Conservation (phyloP, 2,888 invertebrate species). For the Kuschelorhynchus macadamiae region DNA sequence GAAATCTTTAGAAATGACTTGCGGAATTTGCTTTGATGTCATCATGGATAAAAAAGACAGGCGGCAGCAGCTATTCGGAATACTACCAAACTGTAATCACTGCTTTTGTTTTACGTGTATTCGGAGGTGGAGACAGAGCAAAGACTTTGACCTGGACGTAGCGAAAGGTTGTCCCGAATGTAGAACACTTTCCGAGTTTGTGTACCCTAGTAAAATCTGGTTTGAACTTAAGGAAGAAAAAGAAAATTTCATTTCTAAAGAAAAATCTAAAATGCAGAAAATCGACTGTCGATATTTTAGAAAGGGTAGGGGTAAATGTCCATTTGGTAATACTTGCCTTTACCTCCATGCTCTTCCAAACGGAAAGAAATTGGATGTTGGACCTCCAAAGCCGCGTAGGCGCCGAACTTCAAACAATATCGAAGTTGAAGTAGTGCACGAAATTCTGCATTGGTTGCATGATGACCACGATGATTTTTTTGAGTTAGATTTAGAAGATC, state of each 20-base stretch:
- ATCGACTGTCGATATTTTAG: conserved; percentile 82
- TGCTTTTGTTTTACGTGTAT: conserved; percentile 58
- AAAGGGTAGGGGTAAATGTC: conserved; percentile 82
- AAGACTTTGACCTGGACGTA: conserved; percentile 56
- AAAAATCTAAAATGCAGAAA: conserved; percentile 76
- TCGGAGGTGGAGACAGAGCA: conserved; percentile 55
- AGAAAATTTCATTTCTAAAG: conserved; percentile 77
- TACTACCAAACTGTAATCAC: conserved; percentile 57
- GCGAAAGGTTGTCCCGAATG: conserved; percentile 58
- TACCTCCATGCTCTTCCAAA: conserved; percentile 83
- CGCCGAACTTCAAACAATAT: conserved; percentile 19
- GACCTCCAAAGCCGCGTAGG: conserved; percentile 62
- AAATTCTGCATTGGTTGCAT: conserved; percentile 51
- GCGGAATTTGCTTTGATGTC: conserved; percentile 57
- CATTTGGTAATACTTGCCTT: conserved; percentile 87
- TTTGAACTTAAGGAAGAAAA: conserved; percentile 83
- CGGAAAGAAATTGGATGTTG: conserved; percentile 77
- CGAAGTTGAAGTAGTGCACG: conserved; percentile 52
- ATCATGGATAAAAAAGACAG: conserved; percentile 51
- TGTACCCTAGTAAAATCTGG: conserved; percentile 86
- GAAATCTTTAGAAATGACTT: conserved; percentile 52
- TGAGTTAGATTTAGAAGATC: conserved; percentile 37
- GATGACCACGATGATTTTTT: conserved; percentile 46
- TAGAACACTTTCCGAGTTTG: conserved; percentile 73
- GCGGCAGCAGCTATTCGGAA: conserved; percentile 54